Conservation (phyloP, 2,113 vertebrate species). For the Tretioscincus oriximinensis region DNA sequence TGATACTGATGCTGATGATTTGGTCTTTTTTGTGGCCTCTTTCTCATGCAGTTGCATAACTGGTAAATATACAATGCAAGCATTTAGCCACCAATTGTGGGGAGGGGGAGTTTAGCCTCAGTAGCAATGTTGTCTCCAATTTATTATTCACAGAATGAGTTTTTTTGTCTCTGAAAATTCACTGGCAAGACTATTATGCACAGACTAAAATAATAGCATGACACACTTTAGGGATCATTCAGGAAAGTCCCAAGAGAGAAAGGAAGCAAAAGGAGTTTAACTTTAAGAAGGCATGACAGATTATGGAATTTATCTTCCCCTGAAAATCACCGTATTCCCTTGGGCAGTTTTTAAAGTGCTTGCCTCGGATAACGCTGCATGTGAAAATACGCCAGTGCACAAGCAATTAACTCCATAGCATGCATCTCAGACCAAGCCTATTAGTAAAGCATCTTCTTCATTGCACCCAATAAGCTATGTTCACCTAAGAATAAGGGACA, state of each 20-base stretch:
- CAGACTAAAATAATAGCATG: neutral
- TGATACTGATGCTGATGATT: too few relatives aligned
- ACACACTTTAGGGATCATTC: neutral
- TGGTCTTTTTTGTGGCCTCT: neutral
- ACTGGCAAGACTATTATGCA: neutral
- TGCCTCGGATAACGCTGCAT: neutral
- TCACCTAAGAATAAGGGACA: neutral
- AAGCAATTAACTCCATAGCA: neutral
- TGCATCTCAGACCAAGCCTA: neutral
- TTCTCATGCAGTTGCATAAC: neutral
- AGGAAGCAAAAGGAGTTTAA: neutral
- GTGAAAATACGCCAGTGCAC: neutral
- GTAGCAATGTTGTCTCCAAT: neutral
- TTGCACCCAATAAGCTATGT: neutral
- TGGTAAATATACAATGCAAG: neutral
- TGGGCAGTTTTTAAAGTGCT: neutral
- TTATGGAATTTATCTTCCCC: rapidly evolving
- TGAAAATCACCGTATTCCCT: neutral
- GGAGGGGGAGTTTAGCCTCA: neutral
- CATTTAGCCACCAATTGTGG: neutral
- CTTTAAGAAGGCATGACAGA: constrained; percentile 6
- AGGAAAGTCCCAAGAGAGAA: rapidly evolving
- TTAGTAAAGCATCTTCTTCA: neutral
- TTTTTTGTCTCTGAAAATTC: neutral
- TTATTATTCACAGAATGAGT: neutral